Evolutionary conservation across 2,888 invertebrate genomes (phyloP).

Genomic region (Seira ritae): DNA sequence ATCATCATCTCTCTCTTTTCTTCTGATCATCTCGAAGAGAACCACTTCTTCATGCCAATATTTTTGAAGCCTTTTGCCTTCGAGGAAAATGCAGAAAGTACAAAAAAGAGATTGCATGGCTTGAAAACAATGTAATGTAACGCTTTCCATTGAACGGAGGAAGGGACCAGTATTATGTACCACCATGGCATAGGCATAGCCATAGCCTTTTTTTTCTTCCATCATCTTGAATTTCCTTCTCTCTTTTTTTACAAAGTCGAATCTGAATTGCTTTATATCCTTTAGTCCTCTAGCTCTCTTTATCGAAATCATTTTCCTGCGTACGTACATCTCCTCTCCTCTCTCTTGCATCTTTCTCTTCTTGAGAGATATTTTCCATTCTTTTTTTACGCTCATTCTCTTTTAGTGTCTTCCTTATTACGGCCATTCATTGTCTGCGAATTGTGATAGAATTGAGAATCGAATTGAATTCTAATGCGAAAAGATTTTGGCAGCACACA

Average conservation of each 20-base stretch:
- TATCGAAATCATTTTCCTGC: slow-evolving; percentile 29
- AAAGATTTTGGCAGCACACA: slow-evolving; percentile 53
- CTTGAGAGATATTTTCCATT: no score
- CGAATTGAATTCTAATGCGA: slow-evolving; percentile 69
- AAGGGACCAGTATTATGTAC: no score
- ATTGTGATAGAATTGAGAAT: slow-evolving; percentile 69
- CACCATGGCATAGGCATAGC: neutral
- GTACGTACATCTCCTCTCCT: slow-evolving; percentile 25
- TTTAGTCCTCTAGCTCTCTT: neutral
- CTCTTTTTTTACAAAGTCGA: slow-evolving; percentile 33
- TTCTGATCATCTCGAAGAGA: neutral
- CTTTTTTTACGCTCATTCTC: no score
- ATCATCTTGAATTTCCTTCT: slow-evolving; percentile 37
- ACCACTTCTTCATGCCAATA: neutral
- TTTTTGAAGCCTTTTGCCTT: neutral
- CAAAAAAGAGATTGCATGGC: neutral
- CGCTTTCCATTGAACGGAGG: neutral
- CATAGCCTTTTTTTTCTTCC: neutral
- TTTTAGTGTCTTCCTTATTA: slow-evolving; percentile 46
- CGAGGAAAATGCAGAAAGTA: neutral
- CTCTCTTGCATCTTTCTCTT: slow-evolving; percentile 16
- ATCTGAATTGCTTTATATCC: slow-evolving; percentile 44
- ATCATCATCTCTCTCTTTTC: neutral
- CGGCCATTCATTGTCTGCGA: slow-evolving; percentile 68
- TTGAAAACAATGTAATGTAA: neutral